Evolutionary conservation across 2,797 vertebrate species (phyloP), one percentile per base, ranked within the genome.

Genomic region (Hoplostethus mediterraneus): DNA sequence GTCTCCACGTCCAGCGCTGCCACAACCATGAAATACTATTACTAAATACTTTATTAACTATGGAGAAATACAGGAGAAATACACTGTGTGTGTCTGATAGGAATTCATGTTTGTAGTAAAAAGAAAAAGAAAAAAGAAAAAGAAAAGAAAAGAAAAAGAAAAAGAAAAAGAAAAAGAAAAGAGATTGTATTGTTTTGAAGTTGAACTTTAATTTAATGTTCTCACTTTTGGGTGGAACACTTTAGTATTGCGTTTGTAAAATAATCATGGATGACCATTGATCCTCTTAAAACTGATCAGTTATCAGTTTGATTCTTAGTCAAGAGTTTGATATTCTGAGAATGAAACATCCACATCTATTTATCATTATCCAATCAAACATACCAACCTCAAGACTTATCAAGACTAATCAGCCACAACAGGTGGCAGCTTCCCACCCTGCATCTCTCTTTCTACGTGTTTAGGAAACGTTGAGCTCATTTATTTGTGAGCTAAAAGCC

Each of bases 231-330:
- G 62, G 64, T 68, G 74, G 64, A 69, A 47, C 28, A 2, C 51
- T 60, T 66, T 25, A 13, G 21, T 67, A 13, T 73, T 79, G 79
- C 75, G 44, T 72, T 77, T 62, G 47, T 30, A 40, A 36, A 64
- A 40, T 33, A 60, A 9, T 30, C 75, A 60, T 36, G 62, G 63
- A 70, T 53, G 55, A 79, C 42, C 58, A n/a, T 58, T 28, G 10
- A 78, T 82, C 63, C 14, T 44, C 36, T 13, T 30, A 13, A 63
- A 49, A 25, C 14, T 33, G 4, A 33, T 33, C 33, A 33, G 33
- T 33, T 33, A 33, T 33, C 33, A 33, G 33, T 33, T 4, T 6
- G 4, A 4, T 33, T 33, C 33, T 10, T 44, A 21, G 21, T 21
- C 21, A 21, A 21, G 21, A 1, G 21, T 21, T 21, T 21, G 21